Conservation (phyloP, 2,888 invertebrate species). For the Cistogaster globosa region DNA sequence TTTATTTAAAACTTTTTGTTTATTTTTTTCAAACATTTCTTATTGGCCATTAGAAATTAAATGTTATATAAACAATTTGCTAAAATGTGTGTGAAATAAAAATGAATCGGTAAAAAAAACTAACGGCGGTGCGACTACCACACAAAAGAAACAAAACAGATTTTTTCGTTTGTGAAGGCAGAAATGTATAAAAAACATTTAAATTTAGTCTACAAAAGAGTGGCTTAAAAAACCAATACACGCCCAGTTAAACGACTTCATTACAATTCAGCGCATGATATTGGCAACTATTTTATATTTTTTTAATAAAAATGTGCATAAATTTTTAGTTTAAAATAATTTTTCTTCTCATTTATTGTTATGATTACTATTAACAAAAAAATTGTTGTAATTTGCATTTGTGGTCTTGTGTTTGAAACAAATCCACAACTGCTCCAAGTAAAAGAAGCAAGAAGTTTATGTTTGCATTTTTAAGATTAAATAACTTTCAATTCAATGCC, state of each 20-base stretch:
- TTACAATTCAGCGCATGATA: slow-evolving; percentile 73
- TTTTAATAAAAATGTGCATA: neutral
- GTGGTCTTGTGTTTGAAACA: slow-evolving; percentile 8
- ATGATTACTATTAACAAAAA: neutral
- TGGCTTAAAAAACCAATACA: slow-evolving; percentile 36
- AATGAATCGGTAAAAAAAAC: slow-evolving; percentile 26
- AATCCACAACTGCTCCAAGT: slow-evolving; percentile 4
- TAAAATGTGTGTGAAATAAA: slow-evolving; percentile 29
- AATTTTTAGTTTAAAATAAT: neutral
- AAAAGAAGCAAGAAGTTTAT: neutral
- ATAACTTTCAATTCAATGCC: slow-evolving; percentile 70
- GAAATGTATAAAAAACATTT: slow-evolving; percentile 16
- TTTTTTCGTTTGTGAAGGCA: neutral
- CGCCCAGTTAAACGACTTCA: slow-evolving; percentile 72
- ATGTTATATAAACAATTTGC: slow-evolving; percentile 20
- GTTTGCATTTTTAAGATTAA: slow-evolving; percentile 43
- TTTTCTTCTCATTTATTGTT: slow-evolving; percentile 10
- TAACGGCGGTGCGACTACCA: neutral
- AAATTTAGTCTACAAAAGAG: neutral
- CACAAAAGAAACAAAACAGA: no score
- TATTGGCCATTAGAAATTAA: slow-evolving; percentile 8
- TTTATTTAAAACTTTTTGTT: no score
- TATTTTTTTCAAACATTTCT: no score
- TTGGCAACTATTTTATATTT: slow-evolving; percentile 41
- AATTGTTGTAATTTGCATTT: neutral